Percentiles rank a stretch among this genome's conserved stretches.
These are phyloP conservation scores for Herpailurus yagouaroundi DNA, from an alignment of 2,113 vertebrate genomes.

Conservation along the genomic window DNA sequence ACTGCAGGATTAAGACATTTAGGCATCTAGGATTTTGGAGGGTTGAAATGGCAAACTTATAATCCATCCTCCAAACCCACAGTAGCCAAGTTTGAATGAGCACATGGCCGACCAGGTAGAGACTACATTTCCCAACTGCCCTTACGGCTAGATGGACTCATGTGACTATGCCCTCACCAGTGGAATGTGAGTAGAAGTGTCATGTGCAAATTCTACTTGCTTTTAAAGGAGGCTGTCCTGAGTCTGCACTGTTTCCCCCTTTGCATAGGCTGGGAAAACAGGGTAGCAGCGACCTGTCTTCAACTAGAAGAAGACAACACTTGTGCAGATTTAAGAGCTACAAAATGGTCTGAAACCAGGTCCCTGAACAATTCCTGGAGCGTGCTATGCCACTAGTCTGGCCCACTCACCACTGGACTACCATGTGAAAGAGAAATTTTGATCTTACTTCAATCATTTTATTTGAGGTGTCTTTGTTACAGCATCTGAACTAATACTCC, in stretches of 20 bases:
- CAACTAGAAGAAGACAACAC: background rate
- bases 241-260: background rate
- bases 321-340: background rate
- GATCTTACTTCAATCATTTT: background rate
- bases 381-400: background rate
- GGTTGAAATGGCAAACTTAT: background rate
- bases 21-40: background rate
- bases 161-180: background rate
- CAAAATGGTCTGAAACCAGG: background rate
- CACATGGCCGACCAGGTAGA: background rate
- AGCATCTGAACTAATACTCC: background rate
- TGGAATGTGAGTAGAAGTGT: background rate
- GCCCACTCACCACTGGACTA: background rate
- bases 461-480: background rate
- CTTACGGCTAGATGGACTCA: background rate
- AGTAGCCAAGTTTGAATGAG: background rate
- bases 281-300: background rate
- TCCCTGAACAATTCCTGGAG: background rate
- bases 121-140: constrained; percentile 7
- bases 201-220: background rate
- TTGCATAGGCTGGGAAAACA: background rate
- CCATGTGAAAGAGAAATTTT: background rate
- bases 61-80: background rate
- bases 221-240: background rate
- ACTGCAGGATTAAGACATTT: background rate